Conservation (phyloP, 2,797 vertebrate genomes). For the Enteromius radiatus region DNA sequence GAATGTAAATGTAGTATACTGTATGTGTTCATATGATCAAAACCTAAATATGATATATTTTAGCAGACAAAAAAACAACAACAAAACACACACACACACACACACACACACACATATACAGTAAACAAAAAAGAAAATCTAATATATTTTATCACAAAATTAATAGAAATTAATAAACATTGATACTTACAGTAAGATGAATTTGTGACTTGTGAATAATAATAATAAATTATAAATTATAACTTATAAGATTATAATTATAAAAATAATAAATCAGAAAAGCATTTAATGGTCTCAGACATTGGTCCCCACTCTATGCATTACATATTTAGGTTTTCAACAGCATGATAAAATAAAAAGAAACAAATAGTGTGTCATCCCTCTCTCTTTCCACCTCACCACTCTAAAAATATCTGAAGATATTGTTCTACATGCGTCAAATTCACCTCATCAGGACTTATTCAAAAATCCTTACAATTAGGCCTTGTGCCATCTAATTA, state of each 20-base stretch:
- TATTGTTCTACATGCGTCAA: neutral
- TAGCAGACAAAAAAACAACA: neutral
- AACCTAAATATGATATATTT: neutral
- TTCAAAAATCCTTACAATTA: constrained; percentile 13
- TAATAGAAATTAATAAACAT: no score
- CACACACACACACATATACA: neutral
- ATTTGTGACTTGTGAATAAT: neutral
- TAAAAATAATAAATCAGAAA: neutral
- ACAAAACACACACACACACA: no score
- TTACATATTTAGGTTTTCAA: neutral
- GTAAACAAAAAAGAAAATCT: no score
- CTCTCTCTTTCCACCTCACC: neutral
- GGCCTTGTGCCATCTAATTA: constrained; percentile 41
- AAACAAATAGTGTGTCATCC: neutral
- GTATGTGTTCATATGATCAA: neutral
- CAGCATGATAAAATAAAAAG: neutral
- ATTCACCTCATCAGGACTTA: constrained; percentile 35
- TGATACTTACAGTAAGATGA: neutral
- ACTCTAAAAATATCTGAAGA: constrained; percentile 5
- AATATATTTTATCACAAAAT: no score
- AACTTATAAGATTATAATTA: neutral
- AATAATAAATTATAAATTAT: neutral
- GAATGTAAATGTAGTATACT: neutral
- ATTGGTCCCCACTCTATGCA: neutral
- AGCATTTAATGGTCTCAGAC: neutral